Conservation (phyloP, 1,140 invertebrate genomes). For the Camponotus vicinus region DNA sequence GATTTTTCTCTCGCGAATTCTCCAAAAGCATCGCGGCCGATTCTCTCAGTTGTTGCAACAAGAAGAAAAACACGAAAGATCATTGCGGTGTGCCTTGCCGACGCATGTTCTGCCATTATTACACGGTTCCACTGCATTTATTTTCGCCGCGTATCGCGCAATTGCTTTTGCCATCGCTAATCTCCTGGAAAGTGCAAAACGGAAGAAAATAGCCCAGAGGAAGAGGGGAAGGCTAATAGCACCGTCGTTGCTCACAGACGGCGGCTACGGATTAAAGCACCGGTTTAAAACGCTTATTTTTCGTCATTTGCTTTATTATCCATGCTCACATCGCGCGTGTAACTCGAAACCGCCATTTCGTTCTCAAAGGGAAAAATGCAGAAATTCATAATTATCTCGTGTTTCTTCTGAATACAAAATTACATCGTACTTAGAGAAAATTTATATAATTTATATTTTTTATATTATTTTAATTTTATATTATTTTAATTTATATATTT, state of each 20-base stretch:
- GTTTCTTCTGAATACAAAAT: constrained; percentile 34
- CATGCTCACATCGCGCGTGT: constrained; percentile 44
- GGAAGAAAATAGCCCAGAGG: constrained; percentile 35
- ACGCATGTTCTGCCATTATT: constrained; percentile 35
- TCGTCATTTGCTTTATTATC: constrained; percentile 58
- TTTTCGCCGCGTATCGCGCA: constrained; percentile 31
- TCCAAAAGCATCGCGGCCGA: not conserved
- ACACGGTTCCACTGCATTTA: constrained; percentile 21
- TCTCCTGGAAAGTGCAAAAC: constrained; percentile 56
- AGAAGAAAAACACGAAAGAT: not conserved
- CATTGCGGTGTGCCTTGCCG: not conserved
- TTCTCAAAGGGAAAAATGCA: constrained; percentile 14
- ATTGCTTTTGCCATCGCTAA: constrained; percentile 57
- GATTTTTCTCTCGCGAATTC: constrained; percentile 32
- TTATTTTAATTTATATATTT: too few relatives aligned
- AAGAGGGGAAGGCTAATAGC: constrained; percentile 37
- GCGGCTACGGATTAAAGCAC: constrained; percentile 47
- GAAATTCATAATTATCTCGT: constrained; percentile 49
- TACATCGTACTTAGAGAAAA: constrained; percentile 30
- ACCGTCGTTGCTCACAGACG: constrained; percentile 50
- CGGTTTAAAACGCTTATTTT: constrained; percentile 47
- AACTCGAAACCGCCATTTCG: not conserved
- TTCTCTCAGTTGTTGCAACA: constrained; percentile 4
- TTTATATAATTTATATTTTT: not conserved
- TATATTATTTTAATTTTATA: too few relatives aligned